Percentiles rank a stretch among this genome's conserved stretches.
These are phyloP conservation scores for Sebastes vulpes DNA, from an alignment of 2,797 vertebrate genomes.

Conservation along the genomic window DNA sequence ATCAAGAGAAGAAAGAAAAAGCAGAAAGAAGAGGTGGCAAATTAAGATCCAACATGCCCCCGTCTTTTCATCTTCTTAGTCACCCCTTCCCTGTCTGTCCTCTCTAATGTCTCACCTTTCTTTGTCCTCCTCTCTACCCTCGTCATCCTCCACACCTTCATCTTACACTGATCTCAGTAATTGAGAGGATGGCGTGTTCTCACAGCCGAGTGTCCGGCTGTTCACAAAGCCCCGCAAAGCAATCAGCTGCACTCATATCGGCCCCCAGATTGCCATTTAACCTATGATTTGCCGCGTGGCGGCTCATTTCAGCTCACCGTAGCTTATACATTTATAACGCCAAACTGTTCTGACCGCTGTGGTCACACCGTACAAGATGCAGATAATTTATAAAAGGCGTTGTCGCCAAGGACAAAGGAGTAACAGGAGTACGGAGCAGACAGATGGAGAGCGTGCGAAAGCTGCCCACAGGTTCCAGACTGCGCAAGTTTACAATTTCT, in stretches of 20 bases:
- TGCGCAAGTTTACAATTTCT: background rate
- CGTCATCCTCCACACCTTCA: background rate
- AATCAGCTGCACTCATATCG: slow-evolving; percentile 21
- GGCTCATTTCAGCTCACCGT: background rate
- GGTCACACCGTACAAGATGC: background rate
- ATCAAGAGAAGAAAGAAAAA: background rate
- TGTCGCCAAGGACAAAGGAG: slow-evolving; percentile 25
- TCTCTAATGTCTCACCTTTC: background rate
- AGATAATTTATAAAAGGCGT: background rate
- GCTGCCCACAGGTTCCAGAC: background rate
- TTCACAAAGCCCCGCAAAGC: slow-evolving; percentile 1
- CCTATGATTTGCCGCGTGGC: slow-evolving; percentile 35
- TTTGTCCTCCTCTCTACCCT: background rate
- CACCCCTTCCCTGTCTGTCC: background rate
- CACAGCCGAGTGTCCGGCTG: background rate
- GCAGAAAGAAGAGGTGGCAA: background rate
- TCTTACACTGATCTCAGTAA: slow-evolving; percentile 23
- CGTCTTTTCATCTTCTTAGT: background rate
- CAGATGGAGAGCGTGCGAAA: background rate
- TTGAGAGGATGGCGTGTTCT: slow-evolving; percentile 18
- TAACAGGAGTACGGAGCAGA: background rate
- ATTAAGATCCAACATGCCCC: background rate
- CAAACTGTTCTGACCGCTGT: background rate
- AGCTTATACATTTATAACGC: slow-evolving; percentile 3
- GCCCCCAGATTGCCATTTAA: slow-evolving; percentile 56